Percentiles rank a stretch among this genome's conserved stretches.
Conservation (phyloP, 2,888 invertebrate genomes). For the Stenichneumon culpator region DNA sequence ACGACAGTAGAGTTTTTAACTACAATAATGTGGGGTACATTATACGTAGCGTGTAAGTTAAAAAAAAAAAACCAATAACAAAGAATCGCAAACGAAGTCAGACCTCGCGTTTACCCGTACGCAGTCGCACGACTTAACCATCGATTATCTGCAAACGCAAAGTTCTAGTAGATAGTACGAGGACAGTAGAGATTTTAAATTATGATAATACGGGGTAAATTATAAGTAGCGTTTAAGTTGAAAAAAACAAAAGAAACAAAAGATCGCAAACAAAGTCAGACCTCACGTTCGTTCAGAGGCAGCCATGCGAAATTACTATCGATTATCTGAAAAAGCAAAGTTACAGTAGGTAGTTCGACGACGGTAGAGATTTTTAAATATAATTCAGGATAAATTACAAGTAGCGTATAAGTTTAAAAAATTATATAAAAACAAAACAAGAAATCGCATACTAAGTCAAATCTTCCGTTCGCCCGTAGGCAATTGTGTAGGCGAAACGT, state of each 20-base stretch:
- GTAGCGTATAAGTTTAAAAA: not conserved
- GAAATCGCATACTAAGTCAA: not conserved
- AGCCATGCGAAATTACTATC: not conserved
- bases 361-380: not conserved
- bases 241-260: not conserved
- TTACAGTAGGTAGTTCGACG: not conserved
- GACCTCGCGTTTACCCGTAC: not conserved
- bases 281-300: not conserved
- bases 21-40: not conserved
- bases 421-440: not conserved
- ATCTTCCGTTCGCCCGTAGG: no score
- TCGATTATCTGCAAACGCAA: not conserved
- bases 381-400: conserved; percentile 5
- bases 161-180: conserved; percentile 16
- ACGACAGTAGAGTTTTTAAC: conserved; percentile 3
- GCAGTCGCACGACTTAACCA: not conserved
- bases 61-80: not conserved
- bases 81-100: not conserved
- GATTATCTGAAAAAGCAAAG: not conserved
- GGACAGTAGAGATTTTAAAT: not conserved
- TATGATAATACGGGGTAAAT: conserved; percentile 1
- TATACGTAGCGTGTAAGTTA: not conserved
- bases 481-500: no score
- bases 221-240: not conserved
- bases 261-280: not conserved